Evolutionary conservation across 1,140 invertebrate genomes (phyloP).

Genomic region (Drosophila albomicans): DNA sequence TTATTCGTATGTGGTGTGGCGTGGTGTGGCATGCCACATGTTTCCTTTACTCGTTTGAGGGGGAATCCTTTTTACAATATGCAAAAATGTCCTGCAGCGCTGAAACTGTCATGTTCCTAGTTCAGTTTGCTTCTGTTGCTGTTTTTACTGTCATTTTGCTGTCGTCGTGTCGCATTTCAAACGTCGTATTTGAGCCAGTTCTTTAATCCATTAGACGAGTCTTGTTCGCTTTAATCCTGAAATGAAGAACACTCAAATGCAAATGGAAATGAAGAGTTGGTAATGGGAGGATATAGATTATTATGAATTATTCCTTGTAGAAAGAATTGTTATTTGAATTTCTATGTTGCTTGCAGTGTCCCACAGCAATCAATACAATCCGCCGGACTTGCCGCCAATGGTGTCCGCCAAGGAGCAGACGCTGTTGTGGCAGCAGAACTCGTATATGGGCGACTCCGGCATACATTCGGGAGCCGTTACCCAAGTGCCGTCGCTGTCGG

Average conservation of each 20-base stretch:
- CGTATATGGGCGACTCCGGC: constrained; percentile 97
- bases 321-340: neutral
- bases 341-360: constrained; percentile 87
- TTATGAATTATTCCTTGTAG: neutral
- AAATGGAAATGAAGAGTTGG: constrained; percentile 6
- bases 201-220: constrained; percentile 34
- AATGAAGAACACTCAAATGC: neutral
- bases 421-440: constrained; percentile 97
- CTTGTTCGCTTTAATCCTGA: constrained; percentile 11
- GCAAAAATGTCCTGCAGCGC: constrained; percentile 65
- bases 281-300: neutral
- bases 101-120: constrained; percentile 65
- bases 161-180: constrained; percentile 57
- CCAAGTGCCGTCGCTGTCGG: constrained; percentile 95
- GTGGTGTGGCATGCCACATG: neutral
- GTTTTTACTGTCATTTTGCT: constrained; percentile 61
- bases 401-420: constrained; percentile 95
- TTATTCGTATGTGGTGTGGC: neutral
- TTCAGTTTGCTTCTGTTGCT: constrained; percentile 43
- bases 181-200: constrained; percentile 19
- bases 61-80: constrained; percentile 30
- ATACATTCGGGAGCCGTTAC: constrained; percentile 98
- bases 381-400: constrained; percentile 92
- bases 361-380: constrained; percentile 92
- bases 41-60: constrained; percentile 20